phyloP scores from a whole-genome alignment of 2,888 invertebrate species.

The Bellardia bayeri region DNA sequence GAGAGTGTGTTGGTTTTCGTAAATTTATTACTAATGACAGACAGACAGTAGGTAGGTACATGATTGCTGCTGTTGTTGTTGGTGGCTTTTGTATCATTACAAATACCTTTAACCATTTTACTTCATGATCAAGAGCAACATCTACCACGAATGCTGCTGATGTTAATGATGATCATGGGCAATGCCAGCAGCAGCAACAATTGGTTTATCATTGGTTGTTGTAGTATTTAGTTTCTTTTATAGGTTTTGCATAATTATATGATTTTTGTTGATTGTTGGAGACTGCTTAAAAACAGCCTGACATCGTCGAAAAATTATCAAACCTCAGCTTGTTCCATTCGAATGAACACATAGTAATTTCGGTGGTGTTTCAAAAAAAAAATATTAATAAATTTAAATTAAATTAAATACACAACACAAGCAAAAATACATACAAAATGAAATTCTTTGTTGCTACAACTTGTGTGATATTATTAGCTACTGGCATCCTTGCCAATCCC shows the following conservation, averaged over 20 bases:
- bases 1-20: constrained; percentile 33
- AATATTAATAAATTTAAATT: constrained; percentile 22
- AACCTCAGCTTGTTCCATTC: constrained; percentile 85
- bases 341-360: constrained; percentile 84
- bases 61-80: constrained; percentile 36
- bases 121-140: constrained; percentile 62
- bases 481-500: constrained; percentile 81
- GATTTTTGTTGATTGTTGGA: constrained; percentile 79
- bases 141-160: constrained; percentile 36
- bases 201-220: constrained; percentile 52
- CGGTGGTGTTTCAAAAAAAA: constrained; percentile 79
- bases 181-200: constrained; percentile 56
- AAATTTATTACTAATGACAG: constrained; percentile 65
- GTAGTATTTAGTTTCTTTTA: constrained; percentile 59
- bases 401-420: constrained; percentile 34
- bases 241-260: constrained; percentile 79
- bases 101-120: constrained; percentile 55
- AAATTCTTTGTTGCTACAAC: constrained; percentile 81
- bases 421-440: constrained; percentile 77
- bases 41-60: constrained; percentile 41
- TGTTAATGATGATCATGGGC: neutral
- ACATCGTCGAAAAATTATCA: constrained; percentile 84
- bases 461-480: constrained; percentile 81
- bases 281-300: constrained; percentile 85
- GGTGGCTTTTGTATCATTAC: constrained; percentile 35